These are phyloP conservation scores for Parazoanthus atlanticus DNA, from an alignment of 92 coral and sea anemone genomes.

Conservation along the genomic window DNA sequence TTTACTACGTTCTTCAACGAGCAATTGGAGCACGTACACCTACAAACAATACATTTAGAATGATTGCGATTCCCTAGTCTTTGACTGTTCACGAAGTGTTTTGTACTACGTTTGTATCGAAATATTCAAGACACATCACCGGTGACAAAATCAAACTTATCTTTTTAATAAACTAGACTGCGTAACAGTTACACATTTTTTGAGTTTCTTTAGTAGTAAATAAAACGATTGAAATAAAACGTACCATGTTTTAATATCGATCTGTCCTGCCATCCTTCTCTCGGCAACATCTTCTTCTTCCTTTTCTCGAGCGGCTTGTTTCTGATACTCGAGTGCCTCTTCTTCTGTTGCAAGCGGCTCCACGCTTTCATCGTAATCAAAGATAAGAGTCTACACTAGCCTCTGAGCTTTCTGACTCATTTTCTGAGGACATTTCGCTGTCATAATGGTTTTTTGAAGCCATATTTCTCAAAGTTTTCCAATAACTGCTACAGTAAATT, in stretches of 20 bases:
- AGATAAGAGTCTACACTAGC: background rate
- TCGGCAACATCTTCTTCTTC: conserved; percentile 1
- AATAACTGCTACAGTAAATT: too few species aligned
- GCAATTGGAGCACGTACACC: conserved; percentile 52
- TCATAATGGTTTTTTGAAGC: background rate
- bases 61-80: conserved; percentile 1
- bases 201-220: conserved; percentile 4
- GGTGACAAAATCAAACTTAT: background rate
- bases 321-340: conserved; percentile 19
- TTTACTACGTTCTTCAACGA: conserved; percentile 32
- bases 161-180: background rate
- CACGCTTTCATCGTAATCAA: conserved; percentile 19
- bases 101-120: conserved; percentile 10
- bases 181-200: conserved; percentile 8
- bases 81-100: conserved; percentile 16
- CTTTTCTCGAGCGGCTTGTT: background rate
- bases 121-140: conserved; percentile 15
- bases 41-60: background rate
- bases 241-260: conserved; percentile 15
- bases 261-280: conserved; percentile 4
- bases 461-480: background rate
- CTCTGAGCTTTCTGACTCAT: background rate
- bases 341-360: conserved; percentile 28
- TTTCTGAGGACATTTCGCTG: conserved; percentile 3
- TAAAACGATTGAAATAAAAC: conserved; percentile 4